phyloP scores from a whole-genome alignment of 1,140 invertebrate genomes.

The Diploscapter pachys region DNA sequence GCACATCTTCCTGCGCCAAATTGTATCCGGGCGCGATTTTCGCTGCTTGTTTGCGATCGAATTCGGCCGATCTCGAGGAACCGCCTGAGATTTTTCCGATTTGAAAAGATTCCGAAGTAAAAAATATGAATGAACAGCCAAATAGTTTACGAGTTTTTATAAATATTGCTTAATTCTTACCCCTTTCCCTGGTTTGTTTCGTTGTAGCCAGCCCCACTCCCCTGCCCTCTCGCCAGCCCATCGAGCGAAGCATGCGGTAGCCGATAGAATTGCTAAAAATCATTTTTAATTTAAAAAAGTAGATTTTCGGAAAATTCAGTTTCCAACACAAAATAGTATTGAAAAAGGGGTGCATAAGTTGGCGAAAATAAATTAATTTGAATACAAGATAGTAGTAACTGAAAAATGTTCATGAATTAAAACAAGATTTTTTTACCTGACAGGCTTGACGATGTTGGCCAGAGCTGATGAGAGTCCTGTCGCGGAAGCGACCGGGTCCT shows the following conservation, averaged over 20 bases:
- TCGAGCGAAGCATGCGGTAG: conserved; percentile 75
- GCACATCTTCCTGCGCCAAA: conserved; percentile 82
- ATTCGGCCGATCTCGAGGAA: conserved; percentile 62
- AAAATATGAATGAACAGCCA: neutral
- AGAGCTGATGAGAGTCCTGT: conserved; percentile 1
- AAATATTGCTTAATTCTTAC: neutral
- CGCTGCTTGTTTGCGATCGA: conserved; percentile 64
- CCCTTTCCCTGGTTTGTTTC: conserved; percentile 23
- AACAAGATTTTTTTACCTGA: conserved; percentile 6
- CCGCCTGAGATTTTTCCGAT: conserved; percentile 2
- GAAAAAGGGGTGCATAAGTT: neutral
- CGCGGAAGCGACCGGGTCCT: conserved; percentile 32
- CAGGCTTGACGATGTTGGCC: conserved; percentile 19
- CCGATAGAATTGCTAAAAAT: conserved; percentile 76
- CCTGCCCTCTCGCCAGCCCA: conserved; percentile 82
- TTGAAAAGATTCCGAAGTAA: neutral
- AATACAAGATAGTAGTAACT: conserved; percentile 38
- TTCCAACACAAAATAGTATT: conserved; percentile 7
- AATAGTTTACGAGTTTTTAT: neutral
- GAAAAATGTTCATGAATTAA: neutral
- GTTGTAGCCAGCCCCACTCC: conserved; percentile 67
- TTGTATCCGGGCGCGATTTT: conserved; percentile 59
- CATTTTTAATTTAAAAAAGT: too few relatives aligned
- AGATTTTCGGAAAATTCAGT: neutral
- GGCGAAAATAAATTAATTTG: conserved; percentile 50